Base-by-base conservation (phyloP, 2,888 invertebrate species). In the Lissonota sp. region DNA sequence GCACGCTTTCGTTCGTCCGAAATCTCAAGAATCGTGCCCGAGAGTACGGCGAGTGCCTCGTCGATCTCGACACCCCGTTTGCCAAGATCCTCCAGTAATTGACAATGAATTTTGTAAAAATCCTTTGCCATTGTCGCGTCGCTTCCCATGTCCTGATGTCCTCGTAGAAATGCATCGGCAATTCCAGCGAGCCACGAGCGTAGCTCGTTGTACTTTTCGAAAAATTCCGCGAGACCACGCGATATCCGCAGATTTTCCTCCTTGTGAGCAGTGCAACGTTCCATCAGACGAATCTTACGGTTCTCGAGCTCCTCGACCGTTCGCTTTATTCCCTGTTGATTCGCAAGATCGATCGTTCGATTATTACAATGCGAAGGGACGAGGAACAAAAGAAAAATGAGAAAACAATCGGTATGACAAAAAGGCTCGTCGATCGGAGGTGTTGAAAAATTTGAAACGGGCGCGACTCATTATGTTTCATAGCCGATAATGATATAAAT, bases 121-220 rank as follows among this genome's bases (percentile, higher is more conserved):
- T 96, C 96, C 87, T 95, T 94, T 57, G 96, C 95, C 92, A 94
- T 94, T 6, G 93, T 92, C 40, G 95, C 89, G 88, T 95, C 94
- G 70, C 94, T 94, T n/a, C 97, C 97, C 95, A 97, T 95, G 87
- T 96, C 95, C 82, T 95, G 94, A 88, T 96, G 95, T 53, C 95
- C 95, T 87, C 95, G 95, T 60, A 97, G 93, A 89, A 96, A 96
- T 66, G 95, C 94, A 88, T 96, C 96, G 0, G 95, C 96, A 40
- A 96, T 95, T 72, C 95, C 95, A 39, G 95, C 94, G 70, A 97
- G 90, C 97, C 97, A 97, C n/a, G 94, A 94, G 82, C 95, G 94
- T 46, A 97, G 92, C 90, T 95, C 94, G 84, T 95, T 95, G 89
- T 96, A 95, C 88, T 95, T 95, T 63, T 95, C 94, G 39, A 95